These are phyloP conservation scores for Pachliopta kotzebuea DNA, from an alignment of 2,888 invertebrate genomes.

Conservation along the genomic window DNA sequence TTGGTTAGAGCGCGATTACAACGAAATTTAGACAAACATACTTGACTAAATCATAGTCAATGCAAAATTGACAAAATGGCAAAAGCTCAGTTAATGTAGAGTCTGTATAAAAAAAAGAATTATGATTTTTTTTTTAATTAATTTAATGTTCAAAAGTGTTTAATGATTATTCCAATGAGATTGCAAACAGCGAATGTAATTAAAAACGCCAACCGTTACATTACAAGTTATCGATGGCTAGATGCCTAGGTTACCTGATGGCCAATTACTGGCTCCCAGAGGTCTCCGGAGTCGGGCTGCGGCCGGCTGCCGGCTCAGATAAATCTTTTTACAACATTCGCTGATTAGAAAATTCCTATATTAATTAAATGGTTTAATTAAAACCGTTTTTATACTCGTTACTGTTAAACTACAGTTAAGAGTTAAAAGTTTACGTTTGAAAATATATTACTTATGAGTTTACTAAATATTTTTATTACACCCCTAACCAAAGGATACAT, in stretches of 20 bases:
- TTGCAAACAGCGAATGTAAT: conserved; percentile 19
- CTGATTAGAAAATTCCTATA: conserved; percentile 77
- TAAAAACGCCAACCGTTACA: conserved; percentile 23
- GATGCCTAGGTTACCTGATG: conserved; percentile 38
- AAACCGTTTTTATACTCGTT: conserved; percentile 43
- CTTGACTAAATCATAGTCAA: too few relatives aligned
- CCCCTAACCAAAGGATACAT: too few relatives aligned
- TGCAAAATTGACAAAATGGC: too few relatives aligned
- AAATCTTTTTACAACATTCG: conserved; percentile 72
- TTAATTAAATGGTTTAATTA: conserved; percentile 70
- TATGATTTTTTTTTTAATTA: too few relatives aligned
- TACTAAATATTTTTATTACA: too few relatives aligned
- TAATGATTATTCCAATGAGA: conserved; percentile 1
- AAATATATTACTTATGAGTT: too few relatives aligned
- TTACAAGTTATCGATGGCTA: conserved; percentile 38
- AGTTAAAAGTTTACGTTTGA: too few relatives aligned
- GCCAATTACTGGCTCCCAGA: conserved; percentile 55
- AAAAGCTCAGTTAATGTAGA: too few relatives aligned
- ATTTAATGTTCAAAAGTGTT: too few relatives aligned
- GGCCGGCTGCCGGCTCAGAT: conserved; percentile 46
- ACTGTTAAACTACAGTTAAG: conserved; percentile 10
- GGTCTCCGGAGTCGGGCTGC: conserved; percentile 52
- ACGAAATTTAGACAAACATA: too few relatives aligned
- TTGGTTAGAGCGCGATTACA: too few relatives aligned
- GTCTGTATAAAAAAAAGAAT: too few relatives aligned